These are phyloP conservation scores for Stegodyphus dumicola DNA, from an alignment of 1,140 invertebrate species.

Conservation along the genomic window DNA sequence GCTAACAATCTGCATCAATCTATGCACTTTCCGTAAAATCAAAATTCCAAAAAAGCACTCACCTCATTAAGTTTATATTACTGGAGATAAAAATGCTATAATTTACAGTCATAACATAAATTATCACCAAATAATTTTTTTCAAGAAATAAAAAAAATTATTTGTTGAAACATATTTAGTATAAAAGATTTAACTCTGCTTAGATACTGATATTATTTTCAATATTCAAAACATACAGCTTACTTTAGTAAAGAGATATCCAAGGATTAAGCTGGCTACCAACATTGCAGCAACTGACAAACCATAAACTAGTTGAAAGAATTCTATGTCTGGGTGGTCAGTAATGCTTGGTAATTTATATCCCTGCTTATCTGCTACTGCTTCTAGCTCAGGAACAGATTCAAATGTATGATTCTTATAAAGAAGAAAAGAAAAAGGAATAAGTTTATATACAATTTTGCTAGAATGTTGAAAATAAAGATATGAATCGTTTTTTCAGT, in stretches of 20 bases:
- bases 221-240: constrained; percentile 17
- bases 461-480: background rate
- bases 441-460: background rate
- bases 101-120: too few species aligned
- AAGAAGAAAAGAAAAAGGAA: background rate
- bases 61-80: too few species aligned
- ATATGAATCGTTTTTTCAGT: too few species aligned
- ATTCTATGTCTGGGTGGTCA: constrained; percentile 71
- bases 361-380: background rate
- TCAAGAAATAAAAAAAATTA: background rate
- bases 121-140: too few species aligned
- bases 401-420: constrained; percentile 22
- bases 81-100: too few species aligned
- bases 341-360: constrained; percentile 65
- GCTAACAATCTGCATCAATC: too few species aligned
- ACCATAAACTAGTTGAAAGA: constrained; percentile 72
- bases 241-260: constrained; percentile 73
- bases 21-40: too few species aligned
- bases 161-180: background rate
- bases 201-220: background rate
- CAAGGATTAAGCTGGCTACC: constrained; percentile 72
- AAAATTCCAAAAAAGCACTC: too few species aligned
- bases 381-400: background rate
- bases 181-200: constrained; percentile 22
- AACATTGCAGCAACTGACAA: constrained; percentile 71